These are phyloP conservation scores for Notarius quadriscutis DNA, from an alignment of 2,113 vertebrate genomes.

Conservation along the genomic window DNA sequence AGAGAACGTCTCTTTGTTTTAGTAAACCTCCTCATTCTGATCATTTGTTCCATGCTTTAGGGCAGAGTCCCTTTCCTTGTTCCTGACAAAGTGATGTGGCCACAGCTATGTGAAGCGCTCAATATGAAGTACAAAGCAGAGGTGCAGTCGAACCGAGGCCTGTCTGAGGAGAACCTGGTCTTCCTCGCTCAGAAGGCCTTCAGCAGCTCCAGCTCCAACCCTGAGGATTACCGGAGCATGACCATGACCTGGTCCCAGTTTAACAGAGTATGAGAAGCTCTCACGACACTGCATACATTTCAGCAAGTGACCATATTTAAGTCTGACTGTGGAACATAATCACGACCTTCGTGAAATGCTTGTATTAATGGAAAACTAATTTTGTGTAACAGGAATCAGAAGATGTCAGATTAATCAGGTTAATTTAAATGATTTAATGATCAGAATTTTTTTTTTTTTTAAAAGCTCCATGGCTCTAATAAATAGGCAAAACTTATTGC, in stretches of 20 bases:
- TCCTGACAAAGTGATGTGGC: conserved; percentile 91
- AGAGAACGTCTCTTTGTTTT: background rate
- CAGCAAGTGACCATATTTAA: background rate
- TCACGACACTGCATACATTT: background rate
- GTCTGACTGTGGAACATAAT: background rate
- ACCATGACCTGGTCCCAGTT: conserved; percentile 97
- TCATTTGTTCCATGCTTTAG: conserved; percentile 59
- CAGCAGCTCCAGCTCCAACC: conserved; percentile 83
- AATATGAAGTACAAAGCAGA: conserved; percentile 98
- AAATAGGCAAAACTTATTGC: background rate
- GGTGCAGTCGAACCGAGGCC: conserved; percentile 89
- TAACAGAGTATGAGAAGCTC: conserved; percentile 80
- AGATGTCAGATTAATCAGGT: background rate
- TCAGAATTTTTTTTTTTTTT: background rate
- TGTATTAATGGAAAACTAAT: background rate
- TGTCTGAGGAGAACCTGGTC: conserved; percentile 92
- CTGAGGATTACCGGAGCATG: conserved; percentile 89
- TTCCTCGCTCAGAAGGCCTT: conserved; percentile 95
- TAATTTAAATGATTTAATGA: background rate
- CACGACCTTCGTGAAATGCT: background rate
- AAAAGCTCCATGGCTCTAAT: background rate
- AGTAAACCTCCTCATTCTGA: background rate
- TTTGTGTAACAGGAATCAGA: background rate
- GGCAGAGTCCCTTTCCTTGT: conserved; percentile 93
- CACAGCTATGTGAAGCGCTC: conserved; percentile 91